phyloP scores from a whole-genome alignment of 2,113 vertebrate genomes.

The Caloenas nicobarica region DNA sequence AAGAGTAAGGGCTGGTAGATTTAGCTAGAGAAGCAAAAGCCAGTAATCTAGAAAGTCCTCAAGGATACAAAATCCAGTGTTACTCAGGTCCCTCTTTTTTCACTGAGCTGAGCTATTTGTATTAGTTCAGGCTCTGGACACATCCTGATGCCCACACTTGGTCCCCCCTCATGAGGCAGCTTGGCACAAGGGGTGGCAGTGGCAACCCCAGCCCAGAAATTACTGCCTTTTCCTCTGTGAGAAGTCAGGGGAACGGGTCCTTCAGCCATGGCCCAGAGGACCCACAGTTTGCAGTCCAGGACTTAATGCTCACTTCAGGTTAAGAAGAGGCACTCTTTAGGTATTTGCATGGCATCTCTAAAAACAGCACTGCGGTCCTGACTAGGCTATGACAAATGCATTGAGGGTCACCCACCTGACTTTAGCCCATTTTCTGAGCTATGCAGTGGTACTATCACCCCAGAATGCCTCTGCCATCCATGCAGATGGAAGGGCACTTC shows the following conservation, averaged over 20 bases:
- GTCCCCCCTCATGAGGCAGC: accelerated
- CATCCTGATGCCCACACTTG: not conserved
- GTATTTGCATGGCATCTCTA: not conserved
- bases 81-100: not conserved
- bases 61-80: not conserved
- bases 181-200: not conserved
- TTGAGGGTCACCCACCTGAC: not conserved
- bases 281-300: not conserved
- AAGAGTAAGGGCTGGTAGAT: not conserved
- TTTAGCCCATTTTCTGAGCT: not conserved
- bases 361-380: not conserved
- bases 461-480: not conserved
- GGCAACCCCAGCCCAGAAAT: not conserved
- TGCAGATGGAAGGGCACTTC: not conserved
- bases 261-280: not conserved
- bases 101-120: not conserved
- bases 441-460: not conserved
- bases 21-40: not conserved
- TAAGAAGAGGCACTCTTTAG: not conserved
- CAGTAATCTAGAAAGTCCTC: not conserved
- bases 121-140: not conserved
- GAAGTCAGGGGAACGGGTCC: not conserved
- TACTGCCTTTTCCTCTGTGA: not conserved
- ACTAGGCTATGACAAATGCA: not conserved
- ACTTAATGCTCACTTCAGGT: not conserved